Evolutionary conservation across 1,140 invertebrate genomes (phyloP).

Genomic region (Papilio aristodemus): DNA sequence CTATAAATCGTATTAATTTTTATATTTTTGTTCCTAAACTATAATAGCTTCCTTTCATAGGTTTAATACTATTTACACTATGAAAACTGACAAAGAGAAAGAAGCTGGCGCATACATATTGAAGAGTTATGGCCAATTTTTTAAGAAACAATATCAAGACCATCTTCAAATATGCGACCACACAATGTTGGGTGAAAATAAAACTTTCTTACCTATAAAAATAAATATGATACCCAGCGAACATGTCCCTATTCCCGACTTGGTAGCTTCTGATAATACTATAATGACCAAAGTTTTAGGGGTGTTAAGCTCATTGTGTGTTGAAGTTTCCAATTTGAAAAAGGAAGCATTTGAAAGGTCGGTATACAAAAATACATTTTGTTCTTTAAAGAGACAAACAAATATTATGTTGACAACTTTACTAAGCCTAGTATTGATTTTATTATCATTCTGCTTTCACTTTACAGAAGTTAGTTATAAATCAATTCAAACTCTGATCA

Average conservation of each 20-base stretch:
- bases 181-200: conserved; percentile 60
- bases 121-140: conserved; percentile 86
- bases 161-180: conserved; percentile 43
- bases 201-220: conserved; percentile 84
- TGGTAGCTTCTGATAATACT: conserved; percentile 91
- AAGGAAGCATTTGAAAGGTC: conserved; percentile 84
- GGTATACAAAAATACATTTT: conserved; percentile 40
- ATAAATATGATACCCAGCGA: conserved; percentile 80
- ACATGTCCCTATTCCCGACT: conserved; percentile 83
- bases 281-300: conserved; percentile 90
- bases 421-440: too few species aligned
- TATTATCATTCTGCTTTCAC: too few species aligned
- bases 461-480: too few species aligned
- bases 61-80: conserved; percentile 31
- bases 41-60: neutral
- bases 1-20: too few species aligned
- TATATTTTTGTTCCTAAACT: neutral
- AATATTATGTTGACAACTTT: neutral
- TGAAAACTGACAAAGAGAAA: conserved; percentile 60
- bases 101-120: conserved; percentile 67
- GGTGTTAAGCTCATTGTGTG: conserved; percentile 88
- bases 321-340: conserved; percentile 87
- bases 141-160: conserved; percentile 83
- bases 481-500: too few species aligned
- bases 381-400: neutral